Percentiles rank a stretch among this genome's conserved stretches.
Evolutionary conservation across 2,888 invertebrate species (phyloP).

Genomic region (Stenodera caucasica): DNA sequence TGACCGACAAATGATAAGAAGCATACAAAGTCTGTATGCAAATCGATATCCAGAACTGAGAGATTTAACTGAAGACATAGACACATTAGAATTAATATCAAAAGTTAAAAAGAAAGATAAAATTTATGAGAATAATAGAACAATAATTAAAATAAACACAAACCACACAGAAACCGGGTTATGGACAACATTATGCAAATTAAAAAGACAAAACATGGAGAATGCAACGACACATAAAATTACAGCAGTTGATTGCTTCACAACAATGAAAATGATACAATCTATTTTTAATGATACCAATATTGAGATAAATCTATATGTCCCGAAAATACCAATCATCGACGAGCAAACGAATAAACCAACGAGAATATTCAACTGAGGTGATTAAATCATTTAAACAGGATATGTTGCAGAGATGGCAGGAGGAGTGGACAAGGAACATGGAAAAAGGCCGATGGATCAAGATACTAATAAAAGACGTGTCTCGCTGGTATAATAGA

Average conservation of each 20-base stretch:
- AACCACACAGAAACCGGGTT: neutral
- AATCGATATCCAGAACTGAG: too few relatives aligned
- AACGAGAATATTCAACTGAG: neutral
- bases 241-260: too few relatives aligned
- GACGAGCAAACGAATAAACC: neutral
- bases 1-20: neutral
- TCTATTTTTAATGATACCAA: too few relatives aligned
- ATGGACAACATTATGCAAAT: neutral
- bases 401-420: constrained; percentile 9
- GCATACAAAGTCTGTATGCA: too few relatives aligned
- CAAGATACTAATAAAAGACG: constrained; percentile 14
- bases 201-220: neutral
- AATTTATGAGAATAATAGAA: neutral
- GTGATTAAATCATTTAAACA: neutral
- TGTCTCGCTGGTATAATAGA: constrained; percentile 22
- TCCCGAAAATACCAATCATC: too few relatives aligned
- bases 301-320: too few relatives aligned
- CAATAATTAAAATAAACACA: neutral
- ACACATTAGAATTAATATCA: too few relatives aligned
- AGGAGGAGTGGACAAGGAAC: constrained; percentile 11
- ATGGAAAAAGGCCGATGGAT: constrained; percentile 19
- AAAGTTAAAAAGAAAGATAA: too few relatives aligned
- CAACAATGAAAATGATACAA: too few relatives aligned
- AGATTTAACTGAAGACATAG: too few relatives aligned
- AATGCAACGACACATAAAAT: neutral